phyloP scores from a whole-genome alignment of 2,888 invertebrate species.

The Gibbula magus region DNA sequence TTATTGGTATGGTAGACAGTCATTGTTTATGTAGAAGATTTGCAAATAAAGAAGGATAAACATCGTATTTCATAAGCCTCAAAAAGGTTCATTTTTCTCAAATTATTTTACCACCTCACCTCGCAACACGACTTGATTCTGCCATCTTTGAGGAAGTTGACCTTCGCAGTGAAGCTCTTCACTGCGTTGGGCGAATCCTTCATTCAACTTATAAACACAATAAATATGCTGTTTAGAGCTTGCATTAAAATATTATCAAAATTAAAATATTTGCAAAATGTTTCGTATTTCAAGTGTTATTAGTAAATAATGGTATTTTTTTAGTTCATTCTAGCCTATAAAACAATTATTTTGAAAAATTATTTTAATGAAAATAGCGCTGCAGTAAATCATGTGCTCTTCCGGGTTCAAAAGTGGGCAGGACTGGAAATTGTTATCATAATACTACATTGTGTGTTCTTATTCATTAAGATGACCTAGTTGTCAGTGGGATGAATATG shows the following conservation, averaged over 20 bases:
- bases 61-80: too few relatives aligned
- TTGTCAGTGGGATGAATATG: background rate
- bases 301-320: too few relatives aligned
- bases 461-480: background rate
- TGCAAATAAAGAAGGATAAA: too few relatives aligned
- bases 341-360: too few relatives aligned
- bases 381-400: conserved; percentile 15
- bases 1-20: too few relatives aligned
- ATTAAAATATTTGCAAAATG: too few relatives aligned
- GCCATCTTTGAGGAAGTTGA: conserved; percentile 3
- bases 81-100: too few relatives aligned
- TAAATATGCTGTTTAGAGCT: too few relatives aligned
- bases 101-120: background rate
- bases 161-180: background rate
- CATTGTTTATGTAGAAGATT: too few relatives aligned
- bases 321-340: too few relatives aligned
- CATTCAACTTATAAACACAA: background rate
- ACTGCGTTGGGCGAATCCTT: background rate
- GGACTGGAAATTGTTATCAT: background rate
- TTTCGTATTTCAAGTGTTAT: too few relatives aligned
- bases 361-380: background rate
- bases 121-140: conserved; percentile 11
- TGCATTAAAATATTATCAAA: too few relatives aligned
- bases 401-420: conserved; percentile 22
- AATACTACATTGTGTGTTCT: background rate